A percentile compares a stretch with the other conserved stretches of the same genome.
phyloP scores from a whole-genome alignment of 2,113 vertebrate species.

The Myotis davidii region DNA sequence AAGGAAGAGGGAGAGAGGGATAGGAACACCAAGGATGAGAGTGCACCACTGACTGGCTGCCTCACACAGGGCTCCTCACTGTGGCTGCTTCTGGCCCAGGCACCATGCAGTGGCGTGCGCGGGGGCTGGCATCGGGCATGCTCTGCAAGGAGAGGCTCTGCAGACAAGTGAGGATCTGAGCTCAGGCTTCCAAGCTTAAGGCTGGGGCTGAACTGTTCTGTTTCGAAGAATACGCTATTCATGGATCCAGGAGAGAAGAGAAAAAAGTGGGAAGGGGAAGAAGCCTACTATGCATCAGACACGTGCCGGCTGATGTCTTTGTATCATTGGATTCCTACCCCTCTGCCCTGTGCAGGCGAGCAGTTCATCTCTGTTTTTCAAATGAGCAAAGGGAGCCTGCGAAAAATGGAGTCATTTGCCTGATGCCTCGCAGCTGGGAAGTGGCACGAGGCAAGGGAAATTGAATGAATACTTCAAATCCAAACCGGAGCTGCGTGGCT shows the following conservation, averaged over 20 bases:
- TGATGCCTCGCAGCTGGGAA: background rate
- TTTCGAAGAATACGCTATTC: background rate
- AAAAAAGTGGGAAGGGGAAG: background rate
- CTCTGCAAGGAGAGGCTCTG: background rate
- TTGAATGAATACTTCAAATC: background rate
- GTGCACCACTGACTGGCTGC: too few relatives aligned
- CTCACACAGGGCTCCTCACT: too few relatives aligned
- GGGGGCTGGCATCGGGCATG: background rate
- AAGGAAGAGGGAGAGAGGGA: too few relatives aligned
- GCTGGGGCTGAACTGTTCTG: background rate
- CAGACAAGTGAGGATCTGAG: background rate
- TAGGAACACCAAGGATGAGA: too few relatives aligned
- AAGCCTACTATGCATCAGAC: background rate
- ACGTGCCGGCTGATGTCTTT: accelerated
- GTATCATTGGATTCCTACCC: background rate
- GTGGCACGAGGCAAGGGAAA: background rate
- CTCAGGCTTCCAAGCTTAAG: background rate
- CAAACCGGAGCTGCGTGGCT: background rate
- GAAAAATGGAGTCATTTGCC: background rate
- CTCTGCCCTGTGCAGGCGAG: background rate
- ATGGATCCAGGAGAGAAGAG: background rate
- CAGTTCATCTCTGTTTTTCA: background rate
- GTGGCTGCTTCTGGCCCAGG: background rate
- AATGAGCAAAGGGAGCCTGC: background rate
- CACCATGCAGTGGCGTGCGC: accelerated